These are phyloP conservation scores for Dendrocincla tyrannina DNA, from an alignment of 2,797 vertebrate species.

Conservation along the genomic window DNA sequence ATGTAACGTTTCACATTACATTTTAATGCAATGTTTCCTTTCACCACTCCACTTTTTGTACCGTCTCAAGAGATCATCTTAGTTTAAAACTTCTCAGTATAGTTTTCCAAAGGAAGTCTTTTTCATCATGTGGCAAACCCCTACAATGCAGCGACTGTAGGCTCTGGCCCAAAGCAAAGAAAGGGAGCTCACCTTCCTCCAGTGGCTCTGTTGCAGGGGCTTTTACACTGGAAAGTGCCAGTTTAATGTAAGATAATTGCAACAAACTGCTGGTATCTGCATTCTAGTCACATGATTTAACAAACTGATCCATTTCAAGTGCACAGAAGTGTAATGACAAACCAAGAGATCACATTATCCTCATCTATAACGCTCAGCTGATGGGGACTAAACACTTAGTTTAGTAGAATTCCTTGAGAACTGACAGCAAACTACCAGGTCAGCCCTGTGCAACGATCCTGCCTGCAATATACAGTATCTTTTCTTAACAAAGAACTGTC, in stretches of 20 bases:
- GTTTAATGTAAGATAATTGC: background rate
- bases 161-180: background rate
- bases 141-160: background rate
- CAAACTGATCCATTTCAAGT: background rate
- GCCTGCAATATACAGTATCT: background rate
- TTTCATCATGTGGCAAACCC: background rate
- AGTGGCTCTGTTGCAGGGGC: background rate
- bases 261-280: background rate
- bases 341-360: background rate
- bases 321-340: background rate
- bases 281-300: background rate
- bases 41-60: background rate
- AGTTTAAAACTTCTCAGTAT: background rate
- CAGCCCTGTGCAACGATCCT: background rate
- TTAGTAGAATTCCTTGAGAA: background rate
- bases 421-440: background rate
- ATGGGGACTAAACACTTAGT: background rate
- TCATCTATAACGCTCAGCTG: background rate
- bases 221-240: background rate
- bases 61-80: background rate
- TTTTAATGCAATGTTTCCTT: background rate
- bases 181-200: background rate
- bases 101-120: background rate
- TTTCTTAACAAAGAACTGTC: background rate
- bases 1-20: rapidly evolving